Evolutionary conservation across 2,888 invertebrate genomes (phyloP).

Genomic region (Torymus auratus): DNA sequence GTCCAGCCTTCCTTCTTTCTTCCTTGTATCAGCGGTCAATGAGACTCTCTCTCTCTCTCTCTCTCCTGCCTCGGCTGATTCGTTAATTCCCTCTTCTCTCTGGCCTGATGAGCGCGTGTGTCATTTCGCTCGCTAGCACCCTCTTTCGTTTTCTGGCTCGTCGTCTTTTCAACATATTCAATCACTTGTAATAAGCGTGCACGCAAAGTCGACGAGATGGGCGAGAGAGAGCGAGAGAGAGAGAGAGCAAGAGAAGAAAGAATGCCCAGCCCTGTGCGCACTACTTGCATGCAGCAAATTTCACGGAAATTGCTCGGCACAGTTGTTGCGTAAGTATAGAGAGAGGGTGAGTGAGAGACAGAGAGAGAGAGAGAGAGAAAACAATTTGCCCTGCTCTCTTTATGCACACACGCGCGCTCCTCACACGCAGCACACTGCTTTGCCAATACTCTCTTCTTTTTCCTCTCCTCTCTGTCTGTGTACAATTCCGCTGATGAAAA

Average conservation of each 20-base stretch:
- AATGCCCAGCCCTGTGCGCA: constrained; percentile 7
- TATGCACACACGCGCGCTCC: background rate
- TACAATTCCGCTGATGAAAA: constrained; percentile 41
- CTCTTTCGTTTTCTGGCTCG: constrained; percentile 40
- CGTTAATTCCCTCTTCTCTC: constrained; percentile 39
- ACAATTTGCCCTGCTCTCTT: constrained; percentile 41
- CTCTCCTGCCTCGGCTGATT: constrained; percentile 12
- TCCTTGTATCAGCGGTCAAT: too few species aligned
- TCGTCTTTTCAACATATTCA: constrained; percentile 62
- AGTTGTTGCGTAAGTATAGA: too few species aligned
- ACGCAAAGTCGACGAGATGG: constrained; percentile 18
- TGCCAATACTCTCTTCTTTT: too few species aligned
- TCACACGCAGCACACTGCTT: background rate
- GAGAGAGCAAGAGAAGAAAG: constrained; percentile 10
- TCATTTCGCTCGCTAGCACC: too few species aligned
- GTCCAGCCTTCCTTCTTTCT: constrained; percentile 19
- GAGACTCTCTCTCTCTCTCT: constrained; percentile 1
- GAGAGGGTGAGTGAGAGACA: too few species aligned
- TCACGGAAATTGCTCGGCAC: constrained; percentile 12
- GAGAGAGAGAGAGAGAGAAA: constrained; percentile 22
- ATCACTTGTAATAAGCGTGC: constrained; percentile 56
- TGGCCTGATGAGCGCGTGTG: constrained; percentile 25
- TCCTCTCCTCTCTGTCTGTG: too few species aligned
- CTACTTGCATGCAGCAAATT: constrained; percentile 46
- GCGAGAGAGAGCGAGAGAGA: background rate